Conservation (phyloP, 2,888 invertebrate species). For the Panopea generosa region DNA sequence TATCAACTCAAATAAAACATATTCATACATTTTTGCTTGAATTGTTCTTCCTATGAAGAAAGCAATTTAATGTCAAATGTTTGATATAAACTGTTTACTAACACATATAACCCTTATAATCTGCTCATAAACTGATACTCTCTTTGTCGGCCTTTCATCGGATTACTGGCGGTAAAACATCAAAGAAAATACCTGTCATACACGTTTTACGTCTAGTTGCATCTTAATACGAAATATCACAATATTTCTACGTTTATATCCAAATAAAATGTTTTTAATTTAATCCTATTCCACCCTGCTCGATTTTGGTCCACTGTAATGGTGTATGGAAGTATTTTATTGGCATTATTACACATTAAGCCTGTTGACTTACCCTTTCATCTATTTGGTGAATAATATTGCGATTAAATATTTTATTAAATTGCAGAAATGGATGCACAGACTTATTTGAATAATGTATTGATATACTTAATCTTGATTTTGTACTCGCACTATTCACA, state of each 20-base stretch:
- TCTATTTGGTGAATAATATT: slow-evolving; percentile 1
- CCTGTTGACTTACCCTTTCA: slow-evolving; percentile 6
- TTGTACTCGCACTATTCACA: no score
- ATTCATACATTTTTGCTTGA: slow-evolving; percentile 15
- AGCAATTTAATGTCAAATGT: slow-evolving; percentile 4
- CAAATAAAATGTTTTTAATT: slow-evolving; percentile 39
- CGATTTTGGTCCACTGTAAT: slow-evolving; percentile 16
- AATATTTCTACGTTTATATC: slow-evolving; percentile 38
- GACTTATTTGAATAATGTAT: no score
- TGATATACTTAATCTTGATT: no score
- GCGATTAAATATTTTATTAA: background rate
- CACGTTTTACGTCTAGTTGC: slow-evolving; percentile 50
- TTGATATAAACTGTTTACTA: slow-evolving; percentile 30
- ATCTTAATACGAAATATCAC: slow-evolving; percentile 26
- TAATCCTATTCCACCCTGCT: slow-evolving; percentile 36
- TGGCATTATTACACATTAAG: slow-evolving; percentile 23
- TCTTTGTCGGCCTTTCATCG: slow-evolving; percentile 28
- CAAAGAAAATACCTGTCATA: slow-evolving; percentile 43
- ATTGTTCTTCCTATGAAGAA: slow-evolving; percentile 9
- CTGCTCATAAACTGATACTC: slow-evolving; percentile 44
- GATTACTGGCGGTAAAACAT: slow-evolving; percentile 34
- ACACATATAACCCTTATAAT: slow-evolving; percentile 26
- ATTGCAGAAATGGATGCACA: no score
- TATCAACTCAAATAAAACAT: background rate
- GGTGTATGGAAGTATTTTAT: slow-evolving; percentile 31